Base-by-base conservation (phyloP, 1,140 invertebrate species). In the Hestina assimilis region DNA sequence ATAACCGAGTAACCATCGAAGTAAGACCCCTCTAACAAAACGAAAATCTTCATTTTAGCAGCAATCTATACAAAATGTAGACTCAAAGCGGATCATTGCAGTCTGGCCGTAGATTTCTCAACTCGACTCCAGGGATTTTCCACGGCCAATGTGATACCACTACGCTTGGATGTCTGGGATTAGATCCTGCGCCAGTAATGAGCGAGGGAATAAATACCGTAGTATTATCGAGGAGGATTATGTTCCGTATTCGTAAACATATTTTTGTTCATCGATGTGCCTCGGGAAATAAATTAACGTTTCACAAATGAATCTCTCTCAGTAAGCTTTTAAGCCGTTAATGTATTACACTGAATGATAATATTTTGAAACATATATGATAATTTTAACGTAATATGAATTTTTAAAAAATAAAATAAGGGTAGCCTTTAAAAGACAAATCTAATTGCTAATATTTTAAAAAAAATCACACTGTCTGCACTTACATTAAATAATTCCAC, bases 191-290 rank as follows among this genome's bases (percentile, higher is more conserved):
- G 59, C 28, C 51, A 45, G 61, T 76, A 79, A 76, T 79, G 72
- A 79, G 68, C 58, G 45, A 51, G 63, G 68, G 67, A 62, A 79
- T 75, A 72, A 72, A 75, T 74, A 75, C 64, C 66, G 35, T 69
- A 68, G 68, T 69, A 62, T 64, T 56, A 38, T 31, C 51, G 56
- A 59, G 64, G 62, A 63, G 60, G 64, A 70, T 74, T 68, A 72
- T 60, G 60, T 68, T 70, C 46, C 52, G 35, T 51, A 60, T 47
- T 33, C 43, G 20, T 43, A 50, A 43, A 55, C 17, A 45, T 48
- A 51, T 43, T 24, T 23, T 23, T 19, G 42, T 28, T 45, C 42
- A 26, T 28, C n/a, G 24, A 2, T 38, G 15, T 38, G 9, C 4
- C 17, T 17, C 15, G 15, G 9, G 19, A 38, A 38, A 38, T 38